Evolutionary conservation across 2,797 vertebrate species (phyloP).

Genomic region (Nothura maculosa): DNA sequence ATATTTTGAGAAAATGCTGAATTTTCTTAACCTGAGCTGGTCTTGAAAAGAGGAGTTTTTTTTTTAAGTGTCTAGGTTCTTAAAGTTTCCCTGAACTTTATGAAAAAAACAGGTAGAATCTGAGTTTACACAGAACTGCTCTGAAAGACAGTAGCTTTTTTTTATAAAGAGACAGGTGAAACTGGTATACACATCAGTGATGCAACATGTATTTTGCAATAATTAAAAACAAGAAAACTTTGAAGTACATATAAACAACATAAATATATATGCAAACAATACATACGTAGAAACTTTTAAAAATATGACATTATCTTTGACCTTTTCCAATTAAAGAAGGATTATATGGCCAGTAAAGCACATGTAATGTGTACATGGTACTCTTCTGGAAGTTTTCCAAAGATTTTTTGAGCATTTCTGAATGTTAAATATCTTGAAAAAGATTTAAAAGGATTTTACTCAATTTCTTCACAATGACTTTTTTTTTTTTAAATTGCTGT

Average conservation of each 20-base stretch:
- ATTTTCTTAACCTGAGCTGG: neutral
- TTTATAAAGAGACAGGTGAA: neutral
- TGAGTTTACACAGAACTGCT: neutral
- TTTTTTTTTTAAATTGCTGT: neutral
- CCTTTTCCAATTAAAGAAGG: conserved; percentile 32
- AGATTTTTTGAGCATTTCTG: neutral
- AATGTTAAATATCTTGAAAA: neutral
- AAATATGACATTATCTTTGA: neutral
- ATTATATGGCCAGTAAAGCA: neutral
- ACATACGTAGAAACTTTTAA: neutral
- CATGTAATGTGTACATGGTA: neutral
- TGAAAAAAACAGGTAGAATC: neutral
- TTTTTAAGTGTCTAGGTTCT: neutral
- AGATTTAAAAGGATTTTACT: neutral
- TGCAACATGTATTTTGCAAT: neutral
- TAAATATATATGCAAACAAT: neutral
- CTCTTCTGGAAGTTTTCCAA: conserved; percentile 37
- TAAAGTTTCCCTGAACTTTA: neutral
- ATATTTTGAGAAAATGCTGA: neutral
- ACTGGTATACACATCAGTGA: neutral
- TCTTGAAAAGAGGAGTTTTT: neutral
- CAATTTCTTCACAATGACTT: neutral
- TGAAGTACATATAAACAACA: neutral
- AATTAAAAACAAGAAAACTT: neutral
- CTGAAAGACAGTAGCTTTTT: neutral